A percentile compares a stretch with the other conserved stretches of the same genome.
These are phyloP conservation scores for Pachymerium ferrugineum DNA, from an alignment of 2,888 invertebrate species.

Conservation along the genomic window DNA sequence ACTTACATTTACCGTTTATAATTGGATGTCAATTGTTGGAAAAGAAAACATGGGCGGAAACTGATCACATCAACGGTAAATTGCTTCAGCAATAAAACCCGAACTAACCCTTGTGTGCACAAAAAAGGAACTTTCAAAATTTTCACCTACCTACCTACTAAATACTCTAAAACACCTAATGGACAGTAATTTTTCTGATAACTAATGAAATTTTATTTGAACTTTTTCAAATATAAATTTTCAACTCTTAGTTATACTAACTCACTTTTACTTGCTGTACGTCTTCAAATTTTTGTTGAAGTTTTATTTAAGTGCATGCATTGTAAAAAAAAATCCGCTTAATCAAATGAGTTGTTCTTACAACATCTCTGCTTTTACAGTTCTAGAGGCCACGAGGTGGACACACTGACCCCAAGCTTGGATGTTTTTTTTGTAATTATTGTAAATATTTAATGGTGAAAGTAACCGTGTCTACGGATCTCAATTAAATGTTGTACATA, in stretches of 20 bases:
- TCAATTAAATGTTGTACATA: not conserved
- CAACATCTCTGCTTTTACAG: not conserved
- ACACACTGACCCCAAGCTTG: not conserved
- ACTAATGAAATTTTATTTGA: slow-evolving; percentile 11
- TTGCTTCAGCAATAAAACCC: not conserved
- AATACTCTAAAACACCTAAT: no score
- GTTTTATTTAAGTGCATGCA: not conserved
- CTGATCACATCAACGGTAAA: not conserved
- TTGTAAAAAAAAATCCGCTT: not conserved
- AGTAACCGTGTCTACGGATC: no score
- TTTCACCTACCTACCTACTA: no score
- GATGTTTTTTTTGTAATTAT: not conserved
- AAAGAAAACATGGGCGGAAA: not conserved
- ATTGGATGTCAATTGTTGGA: not conserved
- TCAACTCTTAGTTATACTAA: not conserved
- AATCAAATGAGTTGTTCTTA: not conserved
- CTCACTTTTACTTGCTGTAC: not conserved
- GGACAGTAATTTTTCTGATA: no score
- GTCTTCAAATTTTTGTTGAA: not conserved
- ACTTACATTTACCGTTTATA: slow-evolving; percentile 36
- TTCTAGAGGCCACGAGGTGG: not conserved
- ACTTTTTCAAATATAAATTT: slow-evolving; percentile 3
- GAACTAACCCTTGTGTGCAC: no score
- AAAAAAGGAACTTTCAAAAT: no score
- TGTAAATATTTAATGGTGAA: no score